Evolutionary conservation across 2,113 vertebrate species (phyloP), one percentile per base, ranked within the genome.

Genomic region (Falco punctatus): DNA sequence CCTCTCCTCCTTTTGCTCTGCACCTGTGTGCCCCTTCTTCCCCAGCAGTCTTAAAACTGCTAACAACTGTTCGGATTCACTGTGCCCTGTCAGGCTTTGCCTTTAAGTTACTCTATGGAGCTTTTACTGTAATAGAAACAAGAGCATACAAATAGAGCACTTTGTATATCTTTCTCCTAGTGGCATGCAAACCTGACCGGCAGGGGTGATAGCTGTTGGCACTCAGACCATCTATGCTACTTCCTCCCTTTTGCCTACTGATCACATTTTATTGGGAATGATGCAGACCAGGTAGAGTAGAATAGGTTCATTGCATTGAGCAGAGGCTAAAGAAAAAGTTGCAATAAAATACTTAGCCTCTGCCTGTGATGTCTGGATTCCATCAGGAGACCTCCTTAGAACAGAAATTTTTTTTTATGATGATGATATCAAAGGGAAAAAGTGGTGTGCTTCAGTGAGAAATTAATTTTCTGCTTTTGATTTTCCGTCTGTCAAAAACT

Each of bases 161-260:
- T 96, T 93, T 62, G 67, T 82, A 77, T 93, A 90, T 93, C 82
- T 91, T 79, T 70, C 88, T 94, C 74, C 35, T 88, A 59, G 51
- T 78, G 66, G 67, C 71, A 92, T 10, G 9, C 85, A 85, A 80
- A 61, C 81, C 71, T 83, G 58, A 46, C 75, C 92, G 80, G 64
- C 70, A 72, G 33, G 71, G 62, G 22, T 85, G 71, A 40, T 57
- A 33, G 78, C 92, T 94, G 66, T 42, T 82, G 85, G 79, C 55
- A 52, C 82, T 55, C 67, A 70, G 27, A 62, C 51, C 62, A 18
- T 22, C 73, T 48, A 2, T 59, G 49, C 78, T 91, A 7, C 54
- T 70, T 61, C 64, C 51, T 88, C 20, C 33, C 33, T 70, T 90
- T 87, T 75, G 32, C 84, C 67, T 86, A 2, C 78, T 49, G 78